These are phyloP conservation scores for Plodia interpunctella DNA, from an alignment of 1,140 invertebrate species.

Conservation along the genomic window DNA sequence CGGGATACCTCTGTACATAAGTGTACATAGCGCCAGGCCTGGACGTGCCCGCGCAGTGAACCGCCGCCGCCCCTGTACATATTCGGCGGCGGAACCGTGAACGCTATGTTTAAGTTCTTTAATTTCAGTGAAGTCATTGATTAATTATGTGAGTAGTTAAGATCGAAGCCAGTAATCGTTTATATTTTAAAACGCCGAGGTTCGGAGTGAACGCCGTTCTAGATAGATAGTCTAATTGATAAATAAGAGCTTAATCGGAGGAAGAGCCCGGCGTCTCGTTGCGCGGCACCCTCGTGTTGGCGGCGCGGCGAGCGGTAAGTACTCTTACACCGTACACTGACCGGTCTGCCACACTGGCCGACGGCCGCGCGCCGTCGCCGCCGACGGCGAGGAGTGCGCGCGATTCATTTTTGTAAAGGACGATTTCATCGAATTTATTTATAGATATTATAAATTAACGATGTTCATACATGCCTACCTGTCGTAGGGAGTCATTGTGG, in stretches of 20 bases:
- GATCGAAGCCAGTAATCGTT: constrained; percentile 53
- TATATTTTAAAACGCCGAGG: constrained; percentile 35
- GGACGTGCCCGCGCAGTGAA: constrained; percentile 37
- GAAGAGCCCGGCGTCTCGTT: constrained; percentile 35
- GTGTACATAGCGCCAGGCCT: constrained; percentile 46
- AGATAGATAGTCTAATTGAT: constrained; percentile 52
- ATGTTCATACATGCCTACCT: constrained; percentile 56
- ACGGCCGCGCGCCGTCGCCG: constrained; percentile 33
- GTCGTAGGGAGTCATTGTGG: constrained; percentile 55
- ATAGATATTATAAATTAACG: constrained; percentile 70
- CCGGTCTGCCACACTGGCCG: constrained; percentile 12
- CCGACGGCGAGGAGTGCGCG: constrained; percentile 35
- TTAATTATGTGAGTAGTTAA: constrained; percentile 49
- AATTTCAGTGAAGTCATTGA: constrained; percentile 48
- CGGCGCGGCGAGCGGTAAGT: constrained; percentile 35
- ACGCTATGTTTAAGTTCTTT: constrained; percentile 44
- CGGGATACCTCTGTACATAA: constrained; percentile 36
- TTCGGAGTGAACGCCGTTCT: constrained; percentile 38
- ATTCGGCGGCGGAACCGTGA: constrained; percentile 31
- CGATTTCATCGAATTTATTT: constrained; percentile 76
- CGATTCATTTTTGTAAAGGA: constrained; percentile 55
- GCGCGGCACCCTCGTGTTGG: constrained; percentile 13
- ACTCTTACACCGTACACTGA: constrained; percentile 19
- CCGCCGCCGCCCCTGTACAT: constrained; percentile 39
- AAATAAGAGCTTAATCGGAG: constrained; percentile 46